These are phyloP conservation scores for Leptobrachium leishanense DNA, from an alignment of 2,113 vertebrate genomes.

Conservation along the genomic window DNA sequence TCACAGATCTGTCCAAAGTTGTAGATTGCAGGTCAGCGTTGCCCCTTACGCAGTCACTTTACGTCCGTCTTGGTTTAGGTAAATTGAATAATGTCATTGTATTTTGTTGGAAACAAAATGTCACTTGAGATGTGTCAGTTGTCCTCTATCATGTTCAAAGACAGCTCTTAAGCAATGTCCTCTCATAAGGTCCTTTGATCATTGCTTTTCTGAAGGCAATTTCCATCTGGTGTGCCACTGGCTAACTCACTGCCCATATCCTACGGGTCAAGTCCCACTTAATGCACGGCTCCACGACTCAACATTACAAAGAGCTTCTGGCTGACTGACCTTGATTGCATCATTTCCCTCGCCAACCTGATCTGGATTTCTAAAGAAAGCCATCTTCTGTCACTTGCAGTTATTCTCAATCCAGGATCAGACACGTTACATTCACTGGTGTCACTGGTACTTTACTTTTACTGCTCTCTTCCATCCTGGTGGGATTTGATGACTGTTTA, in stretches of 20 bases:
- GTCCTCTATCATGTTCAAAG: constrained; percentile 17
- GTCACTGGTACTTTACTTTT: no score
- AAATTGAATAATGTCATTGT: no score
- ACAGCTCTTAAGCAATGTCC: constrained; percentile 1
- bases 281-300: constrained; percentile 34
- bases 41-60: no score
- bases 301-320: constrained; percentile 51
- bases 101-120: no score
- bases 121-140: background rate
- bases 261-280: constrained; percentile 30
- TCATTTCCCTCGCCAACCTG: constrained; percentile 54
- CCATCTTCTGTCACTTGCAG: background rate
- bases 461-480: no score
- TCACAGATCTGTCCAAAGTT: no score
- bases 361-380: constrained; percentile 43
- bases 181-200: background rate
- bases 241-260: background rate
- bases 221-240: background rate
- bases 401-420: no score
- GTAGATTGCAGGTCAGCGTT: no score
- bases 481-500: no score
- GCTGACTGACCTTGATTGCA: constrained; percentile 55
- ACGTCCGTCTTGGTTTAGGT: no score
- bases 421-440: no score
- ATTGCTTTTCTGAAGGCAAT: background rate